These are phyloP conservation scores for Pseudomyrmex concolor DNA, from an alignment of 1,140 invertebrate species.

Conservation along the genomic window DNA sequence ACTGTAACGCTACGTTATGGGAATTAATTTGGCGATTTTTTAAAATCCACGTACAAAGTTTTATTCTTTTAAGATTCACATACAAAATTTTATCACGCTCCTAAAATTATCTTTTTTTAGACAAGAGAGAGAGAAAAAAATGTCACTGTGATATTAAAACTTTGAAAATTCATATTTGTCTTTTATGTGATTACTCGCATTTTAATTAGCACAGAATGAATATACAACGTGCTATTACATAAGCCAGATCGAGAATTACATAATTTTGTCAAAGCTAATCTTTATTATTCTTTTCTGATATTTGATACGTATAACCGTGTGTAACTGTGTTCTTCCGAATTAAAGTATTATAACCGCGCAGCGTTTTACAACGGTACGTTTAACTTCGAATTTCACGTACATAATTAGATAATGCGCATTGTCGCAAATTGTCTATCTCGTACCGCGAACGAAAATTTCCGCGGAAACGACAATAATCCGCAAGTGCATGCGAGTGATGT, in stretches of 20 bases:
- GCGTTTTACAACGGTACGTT: constrained; percentile 1
- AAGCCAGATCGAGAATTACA: background rate
- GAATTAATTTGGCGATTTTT: constrained; percentile 1
- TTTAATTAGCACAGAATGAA: background rate
- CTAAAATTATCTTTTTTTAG: background rate
- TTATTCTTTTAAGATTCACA: background rate
- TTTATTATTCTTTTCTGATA: constrained; percentile 3
- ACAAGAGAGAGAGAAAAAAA: background rate
- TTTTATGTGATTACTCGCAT: constrained; percentile 5
- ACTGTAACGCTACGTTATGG: too few species aligned
- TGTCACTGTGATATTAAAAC: background rate
- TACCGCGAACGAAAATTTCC: constrained; percentile 22
- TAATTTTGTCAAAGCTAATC: constrained; percentile 10
- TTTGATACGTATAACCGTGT: too few species aligned
- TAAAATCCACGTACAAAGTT: background rate
- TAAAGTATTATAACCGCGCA: background rate
- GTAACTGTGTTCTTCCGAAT: background rate
- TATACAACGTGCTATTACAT: background rate
- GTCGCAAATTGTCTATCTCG: constrained; percentile 4
- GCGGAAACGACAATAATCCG: constrained; percentile 24
- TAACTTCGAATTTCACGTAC: constrained; percentile 21
- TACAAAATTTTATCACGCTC: background rate
- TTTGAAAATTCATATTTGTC: background rate
- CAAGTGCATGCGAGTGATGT: background rate
- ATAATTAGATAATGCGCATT: constrained; percentile 38